Conservation (phyloP, 2,888 invertebrate species). For the Laothoe populi region DNA sequence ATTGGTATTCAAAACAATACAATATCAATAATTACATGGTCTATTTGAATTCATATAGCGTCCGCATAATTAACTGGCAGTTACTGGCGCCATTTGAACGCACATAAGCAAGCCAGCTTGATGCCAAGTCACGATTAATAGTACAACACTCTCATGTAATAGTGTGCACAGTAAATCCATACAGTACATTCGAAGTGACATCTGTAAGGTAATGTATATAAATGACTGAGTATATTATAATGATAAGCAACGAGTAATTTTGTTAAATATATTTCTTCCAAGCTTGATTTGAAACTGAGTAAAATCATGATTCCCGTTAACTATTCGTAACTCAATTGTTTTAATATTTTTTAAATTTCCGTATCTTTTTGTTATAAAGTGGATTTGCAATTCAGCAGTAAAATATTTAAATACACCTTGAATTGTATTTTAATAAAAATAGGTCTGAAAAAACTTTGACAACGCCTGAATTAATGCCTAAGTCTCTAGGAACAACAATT, state of each 20-base stretch:
- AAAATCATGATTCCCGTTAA: not conserved
- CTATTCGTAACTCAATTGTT: too few species aligned
- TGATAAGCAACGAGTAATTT: not conserved
- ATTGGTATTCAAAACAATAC: conserved; percentile 42
- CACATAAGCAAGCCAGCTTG: conserved; percentile 74
- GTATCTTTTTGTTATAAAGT: too few species aligned
- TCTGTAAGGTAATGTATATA: conserved; percentile 28
- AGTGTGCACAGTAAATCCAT: conserved; percentile 23
- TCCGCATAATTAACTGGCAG: conserved; percentile 74
- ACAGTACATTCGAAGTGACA: conserved; percentile 11
- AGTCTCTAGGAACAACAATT: too few species aligned
- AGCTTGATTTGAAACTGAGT: not conserved
- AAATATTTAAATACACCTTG: not conserved
- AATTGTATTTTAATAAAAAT: too few species aligned
- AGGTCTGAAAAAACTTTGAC: too few species aligned
- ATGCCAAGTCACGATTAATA: conserved; percentile 80
- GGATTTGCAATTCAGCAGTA: not conserved
- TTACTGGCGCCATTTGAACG: conserved; percentile 72
- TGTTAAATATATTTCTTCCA: not conserved
- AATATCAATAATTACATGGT: conserved; percentile 60
- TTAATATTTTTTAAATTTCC: too few species aligned
- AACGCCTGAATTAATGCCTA: too few species aligned
- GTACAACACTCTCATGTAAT: conserved; percentile 49
- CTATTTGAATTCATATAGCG: conserved; percentile 74
- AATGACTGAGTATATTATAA: conserved; percentile 34